Evolutionary conservation across 2,797 vertebrate genomes (phyloP), one percentile per base, ranked within the genome.

Genomic region (Macrochelys suwanniensis): DNA sequence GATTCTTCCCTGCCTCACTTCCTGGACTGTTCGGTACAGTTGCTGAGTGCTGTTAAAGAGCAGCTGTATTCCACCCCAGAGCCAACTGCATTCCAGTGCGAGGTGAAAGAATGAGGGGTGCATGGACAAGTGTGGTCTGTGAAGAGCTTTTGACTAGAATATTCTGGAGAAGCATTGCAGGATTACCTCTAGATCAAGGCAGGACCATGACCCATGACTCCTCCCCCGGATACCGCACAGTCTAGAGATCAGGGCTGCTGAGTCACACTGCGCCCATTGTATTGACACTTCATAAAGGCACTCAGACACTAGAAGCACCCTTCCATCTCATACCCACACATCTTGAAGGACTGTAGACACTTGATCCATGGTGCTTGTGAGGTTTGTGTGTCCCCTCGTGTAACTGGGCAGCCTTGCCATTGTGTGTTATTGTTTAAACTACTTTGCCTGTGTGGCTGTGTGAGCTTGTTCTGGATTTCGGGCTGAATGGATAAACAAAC

Each of bases 401-500:
- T 26, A 4, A 26, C 3, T 68, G 11, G 83, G 80, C 25, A 74
- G 92, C 79, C 45, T 91, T 42, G 25, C 71, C 1, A 61, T 23
- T 23, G 31, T 78, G 59, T 2, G 19, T 7, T n/a, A 13, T 78
- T 82, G 12, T 80, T 51, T 90, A 47, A 53, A 80, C 7, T 31
- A 28, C 4, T 12, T 23, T 31, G 57, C 51, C 28, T 49, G 37
- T 8, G 3, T 80, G 83, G 51, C 51, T 56, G 6, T 1, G 25
- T 56, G 53, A 79, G 42, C 25, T 90, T 65, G 26, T 76, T 57
- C 33, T 57, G 25, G 51, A 65, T 47, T 65, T 74, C 3, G 13
- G 8, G 25, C 28, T 87, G 82, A 89, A 85, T 28, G 85, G 86
- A 84, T 31, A 91, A 93, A 90, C 49, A 92, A 91, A 59, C 45